Evolutionary conservation across 2,888 invertebrate genomes (phyloP).

Genomic region (Pollenia angustigena): DNA sequence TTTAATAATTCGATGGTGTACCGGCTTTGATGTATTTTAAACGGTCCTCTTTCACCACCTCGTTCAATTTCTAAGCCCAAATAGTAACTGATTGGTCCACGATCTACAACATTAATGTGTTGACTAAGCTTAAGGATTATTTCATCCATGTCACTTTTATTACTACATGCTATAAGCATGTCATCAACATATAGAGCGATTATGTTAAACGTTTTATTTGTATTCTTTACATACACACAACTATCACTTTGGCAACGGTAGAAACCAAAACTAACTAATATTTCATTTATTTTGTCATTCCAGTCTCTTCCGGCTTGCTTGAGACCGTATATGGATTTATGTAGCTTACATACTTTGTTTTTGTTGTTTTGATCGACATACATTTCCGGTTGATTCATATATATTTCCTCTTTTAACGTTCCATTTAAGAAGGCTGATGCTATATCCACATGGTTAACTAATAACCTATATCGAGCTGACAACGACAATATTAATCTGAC

Average conservation of each 20-base stretch:
- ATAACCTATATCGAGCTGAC: not conserved
- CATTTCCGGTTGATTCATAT: constrained; percentile 52
- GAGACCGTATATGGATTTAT: constrained; percentile 45
- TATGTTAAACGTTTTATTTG: not conserved
- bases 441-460: not conserved
- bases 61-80: constrained; percentile 15
- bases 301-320: constrained; percentile 23
- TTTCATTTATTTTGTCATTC: not conserved
- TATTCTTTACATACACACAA: not conserved
- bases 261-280: constrained; percentile 44
- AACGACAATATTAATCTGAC: not conserved
- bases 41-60: constrained; percentile 18
- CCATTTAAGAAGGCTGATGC: constrained; percentile 22
- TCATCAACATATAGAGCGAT: constrained; percentile 2
- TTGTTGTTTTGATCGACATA: constrained; percentile 50
- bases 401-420: constrained; percentile 27
- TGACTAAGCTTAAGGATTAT: not conserved
- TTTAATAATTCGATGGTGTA: constrained; percentile 49
- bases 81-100: constrained; percentile 3
- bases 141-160: not conserved
- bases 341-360: constrained; percentile 32
- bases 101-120: not conserved
- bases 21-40: constrained; percentile 16
- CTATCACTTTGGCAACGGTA: constrained; percentile 46
- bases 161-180: constrained; percentile 27